A percentile compares a stretch with the other conserved stretches of the same genome.
phyloP scores from a whole-genome alignment of 2,797 vertebrate genomes.

The Macropus fuliginosus region DNA sequence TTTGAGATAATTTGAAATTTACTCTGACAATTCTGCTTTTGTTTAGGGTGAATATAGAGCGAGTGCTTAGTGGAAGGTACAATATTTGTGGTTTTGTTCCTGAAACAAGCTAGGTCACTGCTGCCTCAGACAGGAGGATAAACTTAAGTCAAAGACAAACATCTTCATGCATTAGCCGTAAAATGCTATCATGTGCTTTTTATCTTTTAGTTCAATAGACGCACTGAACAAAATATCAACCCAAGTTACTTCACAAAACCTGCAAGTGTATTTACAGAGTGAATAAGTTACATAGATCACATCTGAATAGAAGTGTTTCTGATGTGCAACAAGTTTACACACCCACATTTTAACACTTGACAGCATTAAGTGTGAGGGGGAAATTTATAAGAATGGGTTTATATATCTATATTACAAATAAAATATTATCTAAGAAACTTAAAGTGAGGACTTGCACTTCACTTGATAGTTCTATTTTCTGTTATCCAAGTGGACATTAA shows the following conservation, averaged over 20 bases:
- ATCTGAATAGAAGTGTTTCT: slow-evolving; percentile 91
- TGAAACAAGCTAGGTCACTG: not conserved
- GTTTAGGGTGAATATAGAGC: too few species aligned
- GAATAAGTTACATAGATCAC: slow-evolving; percentile 90
- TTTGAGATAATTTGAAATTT: not conserved
- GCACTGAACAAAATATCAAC: slow-evolving; percentile 90
- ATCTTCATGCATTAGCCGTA: slow-evolving; percentile 66
- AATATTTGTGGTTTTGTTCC: not conserved
- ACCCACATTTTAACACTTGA: slow-evolving; percentile 89
- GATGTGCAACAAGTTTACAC: slow-evolving; percentile 94
- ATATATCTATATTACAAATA: slow-evolving; percentile 86
- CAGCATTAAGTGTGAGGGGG: slow-evolving; percentile 82
- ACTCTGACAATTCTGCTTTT: not conserved
- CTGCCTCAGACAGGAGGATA: not conserved
- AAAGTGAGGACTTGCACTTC: slow-evolving; percentile 82
- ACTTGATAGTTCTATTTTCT: slow-evolving; percentile 83
- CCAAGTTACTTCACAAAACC: slow-evolving; percentile 94
- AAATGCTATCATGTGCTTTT: slow-evolving; percentile 73
- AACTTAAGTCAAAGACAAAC: slow-evolving; percentile 36
- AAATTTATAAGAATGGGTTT: slow-evolving; percentile 72
- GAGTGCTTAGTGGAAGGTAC: not conserved
- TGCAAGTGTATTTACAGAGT: slow-evolving; percentile 96
- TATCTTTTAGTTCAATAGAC: slow-evolving; percentile 90
- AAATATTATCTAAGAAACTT: slow-evolving; percentile 82
- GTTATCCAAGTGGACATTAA: slow-evolving; percentile 88